Evolutionary conservation across 2,888 invertebrate genomes (phyloP).

Genomic region (Dascillus cervinus): DNA sequence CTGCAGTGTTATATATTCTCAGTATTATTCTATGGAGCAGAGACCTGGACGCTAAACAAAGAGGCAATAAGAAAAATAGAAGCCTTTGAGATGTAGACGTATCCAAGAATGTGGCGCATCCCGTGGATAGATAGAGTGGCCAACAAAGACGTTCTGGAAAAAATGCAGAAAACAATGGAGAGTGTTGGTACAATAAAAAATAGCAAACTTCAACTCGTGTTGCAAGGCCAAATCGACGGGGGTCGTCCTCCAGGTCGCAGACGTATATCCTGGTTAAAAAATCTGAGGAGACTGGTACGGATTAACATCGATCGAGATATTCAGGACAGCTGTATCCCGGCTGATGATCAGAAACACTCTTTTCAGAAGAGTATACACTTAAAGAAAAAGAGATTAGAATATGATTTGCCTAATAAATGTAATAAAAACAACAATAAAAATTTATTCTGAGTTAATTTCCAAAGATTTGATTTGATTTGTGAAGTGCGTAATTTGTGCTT

Average conservation of each 20-base stretch:
- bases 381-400: conserved; percentile 3
- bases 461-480: too few relatives aligned
- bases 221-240: conserved; percentile 2
- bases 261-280: conserved; percentile 4
- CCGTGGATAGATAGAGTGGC: not conserved
- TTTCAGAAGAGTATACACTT: conserved; percentile 4
- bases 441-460: too few relatives aligned
- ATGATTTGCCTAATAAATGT: too few relatives aligned
- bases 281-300: conserved; percentile 1
- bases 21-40: conserved; percentile 1
- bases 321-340: not conserved
- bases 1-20: conserved; percentile 1
- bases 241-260: conserved; percentile 4
- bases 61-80: conserved; percentile 2
- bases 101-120: conserved; percentile 1
- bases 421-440: too few relatives aligned
- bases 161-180: conserved; percentile 2
- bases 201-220: conserved; percentile 2
- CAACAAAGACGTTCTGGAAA: conserved; percentile 1
- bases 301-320: not conserved
- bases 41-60: conserved; percentile 2
- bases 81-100: conserved; percentile 1
- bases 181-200: not conserved
- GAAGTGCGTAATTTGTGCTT: too few relatives aligned
- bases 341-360: conserved; percentile 4